phyloP scores from a whole-genome alignment of 92 coral and sea anemone species.

The Paramuricea clavata region DNA sequence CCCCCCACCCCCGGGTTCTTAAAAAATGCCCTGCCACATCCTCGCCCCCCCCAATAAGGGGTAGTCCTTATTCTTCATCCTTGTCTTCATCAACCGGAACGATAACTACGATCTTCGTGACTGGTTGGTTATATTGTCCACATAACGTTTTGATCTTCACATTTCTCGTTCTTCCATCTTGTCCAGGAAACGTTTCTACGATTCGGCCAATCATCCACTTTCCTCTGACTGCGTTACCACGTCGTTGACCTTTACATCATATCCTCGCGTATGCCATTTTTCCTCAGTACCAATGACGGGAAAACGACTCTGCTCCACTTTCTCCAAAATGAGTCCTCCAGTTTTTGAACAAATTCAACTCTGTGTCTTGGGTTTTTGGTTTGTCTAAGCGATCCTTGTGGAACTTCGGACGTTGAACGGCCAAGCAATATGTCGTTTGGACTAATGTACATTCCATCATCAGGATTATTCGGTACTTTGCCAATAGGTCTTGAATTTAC shows the following conservation, averaged over 20 bases:
- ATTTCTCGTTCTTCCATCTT: too few species aligned
- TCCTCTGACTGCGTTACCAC: too few species aligned
- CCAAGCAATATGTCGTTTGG: conserved; percentile 62
- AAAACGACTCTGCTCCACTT: conserved; percentile 65
- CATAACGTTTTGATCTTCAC: too few species aligned
- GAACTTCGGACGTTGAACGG: conserved; percentile 49
- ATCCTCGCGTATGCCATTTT: conserved; percentile 71
- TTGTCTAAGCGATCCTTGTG: conserved; percentile 61
- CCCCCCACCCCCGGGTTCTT: too few species aligned
- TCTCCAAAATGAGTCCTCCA: conserved; percentile 66
- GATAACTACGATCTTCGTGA: too few species aligned
- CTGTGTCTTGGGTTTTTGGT: conserved; percentile 59
- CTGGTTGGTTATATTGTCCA: too few species aligned
- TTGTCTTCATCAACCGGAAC: too few species aligned
- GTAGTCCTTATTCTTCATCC: too few species aligned
- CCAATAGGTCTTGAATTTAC: conserved; percentile 62
- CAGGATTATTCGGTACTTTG: conserved; percentile 58
- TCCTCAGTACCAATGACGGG: conserved; percentile 48
- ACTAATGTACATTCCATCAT: conserved; percentile 53
- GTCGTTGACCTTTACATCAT: conserved; percentile 66
- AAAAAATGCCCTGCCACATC: too few species aligned
- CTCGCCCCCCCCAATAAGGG: too few species aligned
- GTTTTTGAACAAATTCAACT: conserved; percentile 59
- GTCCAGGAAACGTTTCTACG: neutral
- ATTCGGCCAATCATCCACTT: too few species aligned